phyloP scores from a whole-genome alignment of 2,113 vertebrate species.

The Heliornis fulica region DNA sequence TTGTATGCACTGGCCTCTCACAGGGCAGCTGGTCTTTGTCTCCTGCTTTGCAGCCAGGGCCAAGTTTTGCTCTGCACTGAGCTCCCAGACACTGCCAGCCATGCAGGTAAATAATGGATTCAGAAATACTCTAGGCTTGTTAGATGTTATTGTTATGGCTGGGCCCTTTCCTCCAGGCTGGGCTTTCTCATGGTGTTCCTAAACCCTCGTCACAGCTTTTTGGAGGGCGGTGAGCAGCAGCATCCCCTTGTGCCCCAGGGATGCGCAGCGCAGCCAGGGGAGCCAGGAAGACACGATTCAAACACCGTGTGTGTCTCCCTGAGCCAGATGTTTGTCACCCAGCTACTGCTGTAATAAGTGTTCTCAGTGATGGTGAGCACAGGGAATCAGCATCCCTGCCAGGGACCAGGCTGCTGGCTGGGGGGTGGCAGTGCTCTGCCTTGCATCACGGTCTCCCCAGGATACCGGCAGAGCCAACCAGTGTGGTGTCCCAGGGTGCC shows the following conservation, averaged over 20 bases:
- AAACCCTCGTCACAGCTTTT: fast-evolving
- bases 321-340: neutral
- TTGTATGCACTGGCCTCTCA: neutral
- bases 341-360: neutral
- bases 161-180: neutral
- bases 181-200: neutral
- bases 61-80: neutral
- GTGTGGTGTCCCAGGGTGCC: fast-evolving
- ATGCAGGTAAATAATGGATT: neutral
- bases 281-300: neutral
- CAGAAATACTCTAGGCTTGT: neutral
- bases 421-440: neutral
- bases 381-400: neutral
- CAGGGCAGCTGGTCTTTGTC: neutral
- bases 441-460: neutral
- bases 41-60: neutral
- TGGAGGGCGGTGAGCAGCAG: neutral
- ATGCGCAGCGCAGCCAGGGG: fast-evolving
- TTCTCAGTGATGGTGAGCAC: fast-evolving
- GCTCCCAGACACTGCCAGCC: neutral
- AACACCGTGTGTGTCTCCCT: fast-evolving
- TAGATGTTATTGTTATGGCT: neutral
- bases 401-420: neutral
- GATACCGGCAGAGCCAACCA: fast-evolving
- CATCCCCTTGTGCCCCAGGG: neutral